Conservation (phyloP, 2,797 vertebrate species). For the Cephalopachus bancanus region DNA sequence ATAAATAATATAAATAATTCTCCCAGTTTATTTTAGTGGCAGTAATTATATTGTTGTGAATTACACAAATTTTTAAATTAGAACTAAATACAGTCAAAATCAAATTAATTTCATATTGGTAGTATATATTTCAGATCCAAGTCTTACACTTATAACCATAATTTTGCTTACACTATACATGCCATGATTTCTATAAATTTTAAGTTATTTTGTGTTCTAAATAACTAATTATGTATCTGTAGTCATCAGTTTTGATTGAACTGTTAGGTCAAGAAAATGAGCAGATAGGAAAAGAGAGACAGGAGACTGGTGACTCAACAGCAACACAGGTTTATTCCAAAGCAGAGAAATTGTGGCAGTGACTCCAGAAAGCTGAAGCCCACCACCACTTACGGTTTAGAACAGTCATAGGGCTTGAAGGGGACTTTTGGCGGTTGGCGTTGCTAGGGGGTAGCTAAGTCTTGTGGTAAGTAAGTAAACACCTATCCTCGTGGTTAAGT, state of each 20-base stretch:
- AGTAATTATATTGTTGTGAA: slow-evolving; percentile 35
- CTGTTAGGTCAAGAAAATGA: too few relatives aligned
- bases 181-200: neutral
- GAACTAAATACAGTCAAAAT: slow-evolving; percentile 46
- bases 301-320: too few relatives aligned
- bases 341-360: too few relatives aligned
- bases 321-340: too few relatives aligned
- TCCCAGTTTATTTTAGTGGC: slow-evolving; percentile 60
- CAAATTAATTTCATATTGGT: slow-evolving; percentile 63
- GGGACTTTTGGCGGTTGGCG: too few relatives aligned
- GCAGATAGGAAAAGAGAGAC: too few relatives aligned
- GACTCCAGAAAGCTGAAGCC: too few relatives aligned
- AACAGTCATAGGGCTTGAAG: too few relatives aligned
- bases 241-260: neutral
- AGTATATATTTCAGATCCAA: neutral
- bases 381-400: too few relatives aligned
- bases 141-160: neutral
- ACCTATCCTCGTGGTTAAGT: too few relatives aligned
- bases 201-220: neutral
- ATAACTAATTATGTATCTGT: neutral
- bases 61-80: slow-evolving; percentile 9
- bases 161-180: neutral
- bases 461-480: too few relatives aligned
- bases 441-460: too few relatives aligned
- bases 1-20: neutral